Evolutionary conservation across 2,888 invertebrate species (phyloP), one percentile per base, ranked within the genome.

Genomic region (Hemithea aestivaria): DNA sequence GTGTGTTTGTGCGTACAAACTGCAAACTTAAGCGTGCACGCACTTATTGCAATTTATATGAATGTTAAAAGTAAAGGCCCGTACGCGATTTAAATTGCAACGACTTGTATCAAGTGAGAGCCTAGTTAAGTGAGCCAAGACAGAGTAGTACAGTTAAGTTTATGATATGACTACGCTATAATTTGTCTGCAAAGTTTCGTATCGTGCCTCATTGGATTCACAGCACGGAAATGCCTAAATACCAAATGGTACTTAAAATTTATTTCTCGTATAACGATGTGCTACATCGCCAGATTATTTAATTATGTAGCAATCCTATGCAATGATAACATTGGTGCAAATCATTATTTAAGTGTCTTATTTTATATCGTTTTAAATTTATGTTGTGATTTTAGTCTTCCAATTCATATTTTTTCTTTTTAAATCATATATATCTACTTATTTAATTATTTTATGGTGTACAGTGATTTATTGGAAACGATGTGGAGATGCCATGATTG

Each of bases 351-450:
- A 69, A 66, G 64, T 67, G 51, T 64, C 62, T 64, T 66, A 60
- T 71, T 66, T 71, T 69, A 62, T 74, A 70, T 76, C 61, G 64
- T 77, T 81, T 76, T 77, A 66, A 76, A 77, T 84, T 85, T 85
- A 78, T 80, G 80, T 85, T 85, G 85, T 87, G 87, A 87, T 85
- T 77, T 84, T 75, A 66, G 87, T 85, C 87, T 87, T 87, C 87
- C 87, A 87, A 67, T 65, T 58, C 60, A 55, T 58, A 57, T 52
- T 38, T 62, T 67, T 70, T 71, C 64, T 62, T 74, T 68, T 73
- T 70, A n/a, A n/a, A 70, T 71, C 69, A 71, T 73, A 73, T 54
- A 66, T 66, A 69, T 73, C 71, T 80, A 73, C 68, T 73, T 79
- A 80, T 77, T 75, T 74, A 62, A 65, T 58, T 61, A 67, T 72